Base-by-base conservation (phyloP, 2,888 invertebrate species). In the Druceiella hillmani region DNA sequence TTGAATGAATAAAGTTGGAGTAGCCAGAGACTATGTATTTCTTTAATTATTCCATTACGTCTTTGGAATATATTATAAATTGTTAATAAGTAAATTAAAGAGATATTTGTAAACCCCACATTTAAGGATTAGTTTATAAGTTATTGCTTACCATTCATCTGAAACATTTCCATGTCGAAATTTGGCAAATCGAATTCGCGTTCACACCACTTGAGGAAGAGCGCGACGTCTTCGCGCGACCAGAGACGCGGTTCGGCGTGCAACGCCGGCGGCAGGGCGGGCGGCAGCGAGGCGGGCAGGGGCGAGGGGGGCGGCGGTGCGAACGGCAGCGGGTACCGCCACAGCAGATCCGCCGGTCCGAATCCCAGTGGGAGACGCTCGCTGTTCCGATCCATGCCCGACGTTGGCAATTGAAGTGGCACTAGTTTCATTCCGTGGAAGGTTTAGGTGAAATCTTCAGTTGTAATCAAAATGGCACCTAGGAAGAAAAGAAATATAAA, bases 151-250 rank as follows among this genome's bases (percentile, higher is more conserved):
- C 93, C 94, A 62, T 94, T 94, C 92, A 94, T 93, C 71, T 90
- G 90, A 62, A 94, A 94, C 66, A 89, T 81, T 57, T 93, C 91
- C 79, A 88, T 83, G 58, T 92, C 91, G 58, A 94, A 87, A 52
- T 86, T 83, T 35, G 91, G 91, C 50, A 93, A 70, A 63, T 92
- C 92, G 61, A 91, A 93, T 66, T 92, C 91, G 48, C 88, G 76
- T 64, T 93, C 91, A 50, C 91, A 89, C 85, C 92, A 93, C 57
- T 87, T 82, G 33, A 94, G 69, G 64, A 93, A 94, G 36, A 85
- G 77, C 29, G 79, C 74, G 12, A 93, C 93, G 59, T 93, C 92
- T 50, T 92, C 92, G 50, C 93, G 78, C 38, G 84, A 83, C 93
- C 93, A 94, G 32, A 87, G 66, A 53, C 92, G 76, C 5, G 93